A percentile compares a stretch with the other conserved stretches of the same genome.
phyloP scores from a whole-genome alignment of 2,888 invertebrate genomes.

The Scotopteryx bipunctaria region DNA sequence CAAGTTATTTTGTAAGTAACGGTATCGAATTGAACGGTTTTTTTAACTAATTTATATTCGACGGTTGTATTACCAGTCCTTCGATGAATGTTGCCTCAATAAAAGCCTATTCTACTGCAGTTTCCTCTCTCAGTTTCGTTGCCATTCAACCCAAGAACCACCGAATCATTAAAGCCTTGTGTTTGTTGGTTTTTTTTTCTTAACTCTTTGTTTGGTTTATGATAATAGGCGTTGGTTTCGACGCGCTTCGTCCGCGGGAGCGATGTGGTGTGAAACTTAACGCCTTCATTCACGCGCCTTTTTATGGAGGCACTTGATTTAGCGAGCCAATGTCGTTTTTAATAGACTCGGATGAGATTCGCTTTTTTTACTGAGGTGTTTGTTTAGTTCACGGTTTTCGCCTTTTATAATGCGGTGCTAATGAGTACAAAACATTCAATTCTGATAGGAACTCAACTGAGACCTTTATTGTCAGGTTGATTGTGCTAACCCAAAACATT shows the following conservation, averaged over 20 bases:
- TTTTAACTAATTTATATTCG: slow-evolving; percentile 58
- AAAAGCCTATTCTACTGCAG: slow-evolving; percentile 75
- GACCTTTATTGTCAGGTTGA: slow-evolving; percentile 1
- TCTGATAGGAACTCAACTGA: slow-evolving; percentile 17
- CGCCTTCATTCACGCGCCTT: slow-evolving; percentile 76
- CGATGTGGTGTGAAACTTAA: slow-evolving; percentile 80
- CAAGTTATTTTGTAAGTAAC: not conserved
- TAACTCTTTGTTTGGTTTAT: slow-evolving; percentile 77
- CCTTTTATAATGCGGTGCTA: slow-evolving; percentile 39
- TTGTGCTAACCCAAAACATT: not conserved
- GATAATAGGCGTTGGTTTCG: slow-evolving; percentile 81
- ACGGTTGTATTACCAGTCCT: slow-evolving; percentile 45
- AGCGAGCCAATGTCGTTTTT: slow-evolving; percentile 74
- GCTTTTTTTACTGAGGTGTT: slow-evolving; percentile 54
- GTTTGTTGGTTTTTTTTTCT: slow-evolving; percentile 75
- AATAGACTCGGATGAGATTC: slow-evolving; percentile 62
- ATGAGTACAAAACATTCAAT: slow-evolving; percentile 26
- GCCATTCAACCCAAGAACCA: slow-evolving; percentile 76
- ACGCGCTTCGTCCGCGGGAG: slow-evolving; percentile 63
- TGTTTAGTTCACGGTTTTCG: slow-evolving; percentile 48
- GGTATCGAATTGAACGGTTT: slow-evolving; percentile 30
- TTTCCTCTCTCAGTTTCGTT: slow-evolving; percentile 73
- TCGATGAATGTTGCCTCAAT: slow-evolving; percentile 64
- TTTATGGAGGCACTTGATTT: slow-evolving; percentile 78
- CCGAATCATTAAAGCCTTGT: slow-evolving; percentile 76